These are phyloP conservation scores for Drosophila asahinai DNA, from an alignment of 1,140 invertebrate species.

Conservation along the genomic window DNA sequence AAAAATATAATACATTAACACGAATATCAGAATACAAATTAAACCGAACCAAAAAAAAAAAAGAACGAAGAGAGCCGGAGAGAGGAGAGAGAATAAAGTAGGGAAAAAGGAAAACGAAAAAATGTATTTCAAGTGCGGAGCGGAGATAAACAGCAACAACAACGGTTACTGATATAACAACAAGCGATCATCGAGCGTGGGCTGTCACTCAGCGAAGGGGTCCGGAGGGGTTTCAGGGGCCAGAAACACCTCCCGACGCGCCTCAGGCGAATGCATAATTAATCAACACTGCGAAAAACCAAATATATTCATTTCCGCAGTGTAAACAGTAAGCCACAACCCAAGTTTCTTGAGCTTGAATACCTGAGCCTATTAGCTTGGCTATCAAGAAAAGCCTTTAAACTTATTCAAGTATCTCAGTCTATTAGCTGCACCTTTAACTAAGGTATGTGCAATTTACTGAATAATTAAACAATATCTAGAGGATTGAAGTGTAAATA, in stretches of 20 bases:
- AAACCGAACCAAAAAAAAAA: conserved; percentile 49
- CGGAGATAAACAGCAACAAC: conserved; percentile 37
- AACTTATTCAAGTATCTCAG: not conserved
- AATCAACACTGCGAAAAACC: conserved; percentile 43
- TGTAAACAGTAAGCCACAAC: conserved; percentile 9
- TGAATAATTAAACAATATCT: not conserved
- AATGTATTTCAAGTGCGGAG: conserved; percentile 59
- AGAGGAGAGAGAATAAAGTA: conserved; percentile 35
- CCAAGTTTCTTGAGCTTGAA: not conserved
- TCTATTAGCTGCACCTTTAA: not conserved
- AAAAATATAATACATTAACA: conserved; percentile 63
- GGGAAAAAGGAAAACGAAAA: conserved; percentile 39
- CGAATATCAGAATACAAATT: conserved; percentile 76
- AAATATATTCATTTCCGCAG: conserved; percentile 23
- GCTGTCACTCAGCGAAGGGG: conserved; percentile 14
- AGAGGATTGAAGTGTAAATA: not conserved
- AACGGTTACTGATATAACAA: conserved; percentile 22
- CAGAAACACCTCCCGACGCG: conserved; percentile 29
- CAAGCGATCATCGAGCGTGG: conserved; percentile 36
- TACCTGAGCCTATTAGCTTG: too few species aligned
- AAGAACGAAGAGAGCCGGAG: conserved; percentile 37
- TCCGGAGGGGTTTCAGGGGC: not conserved
- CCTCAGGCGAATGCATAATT: conserved; percentile 59
- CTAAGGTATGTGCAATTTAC: not conserved
- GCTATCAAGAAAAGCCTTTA: too few species aligned